Percentiles rank a stretch among this genome's conserved stretches.
phyloP scores from a whole-genome alignment of 2,888 invertebrate genomes.

The Neoaliturus tenellus region DNA sequence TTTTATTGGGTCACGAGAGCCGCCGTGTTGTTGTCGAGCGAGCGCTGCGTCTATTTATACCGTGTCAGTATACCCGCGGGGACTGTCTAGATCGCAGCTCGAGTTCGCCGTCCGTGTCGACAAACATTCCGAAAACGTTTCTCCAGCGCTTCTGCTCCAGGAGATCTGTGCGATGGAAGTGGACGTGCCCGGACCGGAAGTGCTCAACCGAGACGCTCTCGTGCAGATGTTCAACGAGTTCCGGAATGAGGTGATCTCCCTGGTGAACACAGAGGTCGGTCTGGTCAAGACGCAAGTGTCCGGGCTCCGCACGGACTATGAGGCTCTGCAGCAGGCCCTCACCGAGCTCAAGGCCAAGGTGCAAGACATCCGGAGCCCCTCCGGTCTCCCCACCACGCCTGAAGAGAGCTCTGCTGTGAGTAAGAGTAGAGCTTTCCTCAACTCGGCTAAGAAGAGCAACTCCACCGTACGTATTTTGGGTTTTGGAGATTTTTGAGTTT shows the following conservation, averaged over 20 bases:
- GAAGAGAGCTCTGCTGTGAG: slow-evolving; percentile 28
- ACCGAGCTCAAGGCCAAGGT: slow-evolving; percentile 37
- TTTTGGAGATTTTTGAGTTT: slow-evolving; percentile 33
- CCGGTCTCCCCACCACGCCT: slow-evolving; percentile 18
- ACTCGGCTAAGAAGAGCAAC: slow-evolving; percentile 17
- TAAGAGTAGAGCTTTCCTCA: slow-evolving; percentile 20
- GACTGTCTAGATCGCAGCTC: not conserved
- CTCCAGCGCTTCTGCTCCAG: slow-evolving; percentile 18
- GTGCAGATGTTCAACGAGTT: slow-evolving; percentile 48
- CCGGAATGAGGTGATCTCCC: slow-evolving; percentile 25
- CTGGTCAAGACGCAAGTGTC: slow-evolving; percentile 1
- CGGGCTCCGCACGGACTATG: slow-evolving; percentile 14
- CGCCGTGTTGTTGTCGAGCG: slow-evolving; percentile 10
- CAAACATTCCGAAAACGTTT: slow-evolving; percentile 35
- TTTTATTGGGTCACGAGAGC: slow-evolving; percentile 45
- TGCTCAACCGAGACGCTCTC: slow-evolving; percentile 37
- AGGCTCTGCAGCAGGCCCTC: slow-evolving; percentile 20
- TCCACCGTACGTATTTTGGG: slow-evolving; percentile 17
- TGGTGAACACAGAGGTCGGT: slow-evolving; percentile 13
- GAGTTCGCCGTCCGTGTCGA: slow-evolving; percentile 3
- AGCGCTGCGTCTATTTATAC: slow-evolving; percentile 28
- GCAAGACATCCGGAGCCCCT: not conserved
- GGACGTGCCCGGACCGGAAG: slow-evolving; percentile 17
- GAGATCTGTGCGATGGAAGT: slow-evolving; percentile 41
- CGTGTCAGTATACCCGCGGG: slow-evolving; percentile 12